These are phyloP conservation scores for Geotrupes spiniger DNA, from an alignment of 2,888 invertebrate species.

Conservation along the genomic window DNA sequence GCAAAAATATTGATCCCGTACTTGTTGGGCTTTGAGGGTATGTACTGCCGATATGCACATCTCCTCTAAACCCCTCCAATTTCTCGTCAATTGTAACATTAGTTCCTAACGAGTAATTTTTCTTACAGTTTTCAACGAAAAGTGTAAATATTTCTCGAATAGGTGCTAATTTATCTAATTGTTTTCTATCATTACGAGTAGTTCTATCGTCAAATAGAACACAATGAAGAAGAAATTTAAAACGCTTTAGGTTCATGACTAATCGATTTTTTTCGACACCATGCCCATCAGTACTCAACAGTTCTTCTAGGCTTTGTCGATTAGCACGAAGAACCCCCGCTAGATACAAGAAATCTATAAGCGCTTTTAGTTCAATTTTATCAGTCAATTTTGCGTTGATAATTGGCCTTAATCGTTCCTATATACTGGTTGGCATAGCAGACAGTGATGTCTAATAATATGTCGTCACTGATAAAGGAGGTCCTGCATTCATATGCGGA, in stretches of 20 bases:
- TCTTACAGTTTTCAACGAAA: constrained; percentile 36
- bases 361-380: constrained; percentile 30
- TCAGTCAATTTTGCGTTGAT: constrained; percentile 26
- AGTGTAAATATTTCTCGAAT: constrained; percentile 32
- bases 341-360: constrained; percentile 35
- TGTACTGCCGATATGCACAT: constrained; percentile 36
- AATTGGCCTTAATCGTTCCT: constrained; percentile 18
- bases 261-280: constrained; percentile 32
- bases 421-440: constrained; percentile 30
- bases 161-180: constrained; percentile 27
- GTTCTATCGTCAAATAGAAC: constrained; percentile 30
- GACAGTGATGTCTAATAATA: constrained; percentile 31
- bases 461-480: constrained; percentile 25
- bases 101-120: constrained; percentile 28
- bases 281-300: constrained; percentile 30
- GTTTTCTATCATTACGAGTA: constrained; percentile 23
- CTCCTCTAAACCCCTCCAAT: constrained; percentile 30
- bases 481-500: constrained; percentile 27
- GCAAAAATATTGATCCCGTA: constrained; percentile 34
- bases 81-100: constrained; percentile 35
- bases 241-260: constrained; percentile 32
- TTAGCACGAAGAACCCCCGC: constrained; percentile 29
- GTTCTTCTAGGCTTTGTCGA: constrained; percentile 29
- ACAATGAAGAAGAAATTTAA: constrained; percentile 28
- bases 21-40: constrained; percentile 36